Base-by-base conservation (phyloP, 2,113 vertebrate species). In the Sylvietta virens region DNA sequence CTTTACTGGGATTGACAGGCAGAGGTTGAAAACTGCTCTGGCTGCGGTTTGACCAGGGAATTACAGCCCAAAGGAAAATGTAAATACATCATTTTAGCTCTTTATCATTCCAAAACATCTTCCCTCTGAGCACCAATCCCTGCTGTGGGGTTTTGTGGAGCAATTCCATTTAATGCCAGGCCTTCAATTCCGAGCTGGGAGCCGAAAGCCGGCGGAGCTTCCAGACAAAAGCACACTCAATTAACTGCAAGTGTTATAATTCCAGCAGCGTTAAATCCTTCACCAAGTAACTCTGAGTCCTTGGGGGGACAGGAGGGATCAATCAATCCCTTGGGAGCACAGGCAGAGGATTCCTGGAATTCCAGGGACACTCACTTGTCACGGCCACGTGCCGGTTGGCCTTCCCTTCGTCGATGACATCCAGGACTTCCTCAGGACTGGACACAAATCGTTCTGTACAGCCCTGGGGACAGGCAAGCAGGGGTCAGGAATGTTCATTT, bases 371-470 rank as follows among this genome's bases (percentile, higher is more conserved):
- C 98, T 98, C 96, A 99, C 99, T 99, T 81, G 99, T 99, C 28
- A 99, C 99, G 1, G 99, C 99, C 12, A 99, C 99, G 0, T 99
- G 99, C 35, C 99, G 97, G 95, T 99, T 99, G 20, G 99, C 98
- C 97, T 99, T 99, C 24, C 99, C 99, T 69, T 99, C 99, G 8
- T 99, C 99, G 18, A 99, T 99, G 48, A 99, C 98, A 58, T 99
- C 99, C 99, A 99, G 98, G 60, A 99, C 99, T 57, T 99, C 99
- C 27, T 99, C 99, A 0, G 99, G 99, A 93, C 99, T 99, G 47
- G 99, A 99, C 17, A 99, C 99, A 91, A 99, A 99, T 21, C 99
- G 97, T 95, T 99, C 99, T 1, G 99, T 99, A 51, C 99, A 99
- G 11, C 99, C 99, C 99, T 99, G 96, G 27, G 87, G 83, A 51